These are phyloP conservation scores for Sesamia nonagrioides DNA, from an alignment of 1,140 invertebrate genomes.

Conservation along the genomic window DNA sequence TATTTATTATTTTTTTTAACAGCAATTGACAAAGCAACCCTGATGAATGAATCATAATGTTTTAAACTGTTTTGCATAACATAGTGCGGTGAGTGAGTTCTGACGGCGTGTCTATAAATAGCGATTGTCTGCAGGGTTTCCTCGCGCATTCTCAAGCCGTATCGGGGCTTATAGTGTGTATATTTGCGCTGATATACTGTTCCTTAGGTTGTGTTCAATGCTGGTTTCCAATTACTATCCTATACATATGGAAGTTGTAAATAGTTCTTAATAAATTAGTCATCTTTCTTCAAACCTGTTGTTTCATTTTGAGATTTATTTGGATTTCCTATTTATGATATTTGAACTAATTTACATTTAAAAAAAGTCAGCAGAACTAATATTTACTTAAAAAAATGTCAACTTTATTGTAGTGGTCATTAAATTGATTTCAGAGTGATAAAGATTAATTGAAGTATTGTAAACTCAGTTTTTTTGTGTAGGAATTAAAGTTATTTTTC, in stretches of 20 bases:
- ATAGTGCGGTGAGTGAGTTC: neutral
- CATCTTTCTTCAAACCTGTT: constrained; percentile 32
- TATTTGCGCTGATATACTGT: constrained; percentile 13
- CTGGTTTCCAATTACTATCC: constrained; percentile 32
- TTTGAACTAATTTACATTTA: too few species aligned
- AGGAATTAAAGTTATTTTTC: too few species aligned
- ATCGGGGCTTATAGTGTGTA: neutral
- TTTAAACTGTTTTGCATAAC: constrained; percentile 4
- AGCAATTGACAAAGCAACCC: constrained; percentile 2
- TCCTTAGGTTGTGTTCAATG: constrained; percentile 50
- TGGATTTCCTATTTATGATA: neutral
- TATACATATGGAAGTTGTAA: constrained; percentile 56
- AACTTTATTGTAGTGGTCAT: too few species aligned
- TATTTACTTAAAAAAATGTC: too few species aligned
- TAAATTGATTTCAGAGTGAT: too few species aligned
- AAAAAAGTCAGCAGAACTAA: too few species aligned
- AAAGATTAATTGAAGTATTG: too few species aligned
- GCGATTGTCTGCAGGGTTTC: constrained; percentile 8
- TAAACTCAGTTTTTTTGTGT: too few species aligned
- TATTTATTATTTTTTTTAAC: neutral
- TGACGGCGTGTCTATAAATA: constrained; percentile 15
- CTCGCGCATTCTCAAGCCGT: neutral
- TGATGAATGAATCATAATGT: constrained; percentile 24
- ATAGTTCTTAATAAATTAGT: constrained; percentile 61
- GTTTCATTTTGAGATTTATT: constrained; percentile 5